A percentile compares a stretch with the other conserved stretches of the same genome.
These are phyloP conservation scores for Ariopsis seemanni DNA, from an alignment of 2,113 vertebrate species.

Conservation along the genomic window DNA sequence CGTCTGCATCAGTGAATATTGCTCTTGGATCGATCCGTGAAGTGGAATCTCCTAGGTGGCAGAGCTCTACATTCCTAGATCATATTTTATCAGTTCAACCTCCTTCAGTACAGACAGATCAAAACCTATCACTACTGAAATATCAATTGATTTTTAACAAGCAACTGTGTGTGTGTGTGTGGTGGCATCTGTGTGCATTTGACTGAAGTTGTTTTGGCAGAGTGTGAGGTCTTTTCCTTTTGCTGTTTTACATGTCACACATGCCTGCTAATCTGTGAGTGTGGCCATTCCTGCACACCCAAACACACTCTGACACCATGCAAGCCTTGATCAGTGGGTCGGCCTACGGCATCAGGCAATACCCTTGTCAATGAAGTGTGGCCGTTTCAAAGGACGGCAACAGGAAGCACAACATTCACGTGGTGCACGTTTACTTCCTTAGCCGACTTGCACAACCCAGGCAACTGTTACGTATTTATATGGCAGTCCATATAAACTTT, in stretches of 20 bases:
- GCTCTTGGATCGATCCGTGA: too few relatives aligned
- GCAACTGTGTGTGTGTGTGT: neutral
- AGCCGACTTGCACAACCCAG: neutral
- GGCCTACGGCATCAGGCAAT: neutral
- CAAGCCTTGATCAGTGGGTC: slow-evolving; percentile 25
- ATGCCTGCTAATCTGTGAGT: slow-evolving; percentile 38
- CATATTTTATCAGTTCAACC: too few relatives aligned
- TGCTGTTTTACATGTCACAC: slow-evolving; percentile 44
- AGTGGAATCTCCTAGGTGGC: too few relatives aligned
- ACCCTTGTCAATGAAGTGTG: slow-evolving; percentile 64
- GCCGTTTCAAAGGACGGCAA: slow-evolving; percentile 59
- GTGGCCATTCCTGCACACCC: slow-evolving; percentile 19
- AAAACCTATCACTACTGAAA: neutral
- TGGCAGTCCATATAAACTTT: slow-evolving; percentile 13
- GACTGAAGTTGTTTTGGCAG: slow-evolving; percentile 2
- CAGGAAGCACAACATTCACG: slow-evolving; percentile 63
- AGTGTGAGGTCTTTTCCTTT: slow-evolving; percentile 47
- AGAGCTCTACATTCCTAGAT: too few relatives aligned
- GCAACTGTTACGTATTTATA: slow-evolving; percentile 17
- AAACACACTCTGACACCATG: slow-evolving; percentile 36
- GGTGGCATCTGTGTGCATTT: neutral
- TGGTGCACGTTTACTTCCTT: slow-evolving; percentile 39
- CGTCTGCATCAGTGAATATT: too few relatives aligned
- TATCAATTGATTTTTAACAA: slow-evolving; percentile 1
- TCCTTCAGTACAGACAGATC: too few relatives aligned